These are phyloP conservation scores for Tragopan temminckii DNA, from an alignment of 2,797 vertebrate species.

Conservation along the genomic window DNA sequence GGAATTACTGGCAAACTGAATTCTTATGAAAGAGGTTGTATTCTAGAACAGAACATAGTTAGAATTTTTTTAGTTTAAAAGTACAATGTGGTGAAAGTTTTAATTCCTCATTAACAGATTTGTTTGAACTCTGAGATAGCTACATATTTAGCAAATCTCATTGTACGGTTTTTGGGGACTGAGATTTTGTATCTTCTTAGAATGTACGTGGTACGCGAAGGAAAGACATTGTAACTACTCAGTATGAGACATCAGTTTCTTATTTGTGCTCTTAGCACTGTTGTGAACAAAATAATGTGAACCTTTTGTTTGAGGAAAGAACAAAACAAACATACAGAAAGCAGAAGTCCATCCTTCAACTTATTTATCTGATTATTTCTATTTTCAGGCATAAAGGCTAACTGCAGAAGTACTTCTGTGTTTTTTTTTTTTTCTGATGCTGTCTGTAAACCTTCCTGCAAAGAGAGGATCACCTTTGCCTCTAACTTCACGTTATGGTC, in stretches of 20 bases:
- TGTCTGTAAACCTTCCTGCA: not conserved
- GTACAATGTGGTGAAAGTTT: not conserved
- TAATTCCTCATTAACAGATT: not conserved
- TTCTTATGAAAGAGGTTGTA: not conserved
- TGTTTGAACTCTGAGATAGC: not conserved
- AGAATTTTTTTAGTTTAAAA: not conserved
- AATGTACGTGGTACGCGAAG: not conserved
- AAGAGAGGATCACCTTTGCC: not conserved
- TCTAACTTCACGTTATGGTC: not conserved
- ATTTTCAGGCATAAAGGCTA: not conserved
- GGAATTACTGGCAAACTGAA: not conserved
- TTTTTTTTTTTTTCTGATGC: not conserved
- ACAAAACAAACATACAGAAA: not conserved
- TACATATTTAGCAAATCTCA: not conserved
- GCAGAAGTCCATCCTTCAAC: not conserved
- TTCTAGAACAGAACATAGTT: not conserved
- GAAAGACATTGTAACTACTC: not conserved
- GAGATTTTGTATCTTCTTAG: not conserved
- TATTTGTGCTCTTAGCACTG: not conserved
- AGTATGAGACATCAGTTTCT: not conserved
- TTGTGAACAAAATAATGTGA: not conserved
- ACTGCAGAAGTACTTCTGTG: not conserved
- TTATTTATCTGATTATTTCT: not conserved
- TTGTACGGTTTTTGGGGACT: not conserved
- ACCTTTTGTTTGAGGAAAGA: not conserved